Percentiles rank a stretch among this genome's conserved stretches.
Evolutionary conservation across 37 sponge, comb jelly and placozoan species (phyloP).

Genomic region (Theonella swinhoei): DNA sequence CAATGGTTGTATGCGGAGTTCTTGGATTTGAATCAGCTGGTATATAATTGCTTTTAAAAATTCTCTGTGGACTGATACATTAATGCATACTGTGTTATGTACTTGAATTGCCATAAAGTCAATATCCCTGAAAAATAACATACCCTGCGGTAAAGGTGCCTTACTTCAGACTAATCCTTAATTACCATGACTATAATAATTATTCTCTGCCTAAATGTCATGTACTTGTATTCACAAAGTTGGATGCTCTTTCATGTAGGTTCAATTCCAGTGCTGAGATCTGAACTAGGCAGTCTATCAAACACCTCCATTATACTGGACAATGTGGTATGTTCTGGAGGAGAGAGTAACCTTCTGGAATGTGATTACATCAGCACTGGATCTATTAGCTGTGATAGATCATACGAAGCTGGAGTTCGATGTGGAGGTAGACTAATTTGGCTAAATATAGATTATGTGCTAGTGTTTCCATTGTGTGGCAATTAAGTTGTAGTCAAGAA

Average conservation of each 20-base stretch:
- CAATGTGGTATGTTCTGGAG: conserved; percentile 11
- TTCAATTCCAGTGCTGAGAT: not conserved
- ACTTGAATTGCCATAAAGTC: too few species aligned
- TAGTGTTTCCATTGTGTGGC: too few species aligned
- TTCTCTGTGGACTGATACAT: not conserved
- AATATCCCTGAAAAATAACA: too few species aligned
- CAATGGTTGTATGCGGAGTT: conserved; percentile 37
- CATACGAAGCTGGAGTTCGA: conserved; percentile 8
- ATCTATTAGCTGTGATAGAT: not conserved
- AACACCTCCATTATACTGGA: not conserved
- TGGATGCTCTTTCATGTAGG: too few species aligned
- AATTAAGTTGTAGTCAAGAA: too few species aligned
- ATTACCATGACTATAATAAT: too few species aligned
- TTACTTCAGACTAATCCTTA: too few species aligned
- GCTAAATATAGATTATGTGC: not conserved
- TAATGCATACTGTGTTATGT: not conserved
- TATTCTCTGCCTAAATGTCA: too few species aligned
- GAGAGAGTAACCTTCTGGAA: not conserved
- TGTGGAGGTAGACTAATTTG: conserved; percentile 5
- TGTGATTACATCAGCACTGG: not conserved
- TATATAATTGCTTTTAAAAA: not conserved
- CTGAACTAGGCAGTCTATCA: not conserved
- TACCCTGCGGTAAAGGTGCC: too few species aligned
- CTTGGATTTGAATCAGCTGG: conserved; percentile 30
- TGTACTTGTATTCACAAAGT: too few species aligned